Evolutionary conservation across 35 echinoderm and acorn worm genomes (phyloP).

Genomic region (Antedon bifida): DNA sequence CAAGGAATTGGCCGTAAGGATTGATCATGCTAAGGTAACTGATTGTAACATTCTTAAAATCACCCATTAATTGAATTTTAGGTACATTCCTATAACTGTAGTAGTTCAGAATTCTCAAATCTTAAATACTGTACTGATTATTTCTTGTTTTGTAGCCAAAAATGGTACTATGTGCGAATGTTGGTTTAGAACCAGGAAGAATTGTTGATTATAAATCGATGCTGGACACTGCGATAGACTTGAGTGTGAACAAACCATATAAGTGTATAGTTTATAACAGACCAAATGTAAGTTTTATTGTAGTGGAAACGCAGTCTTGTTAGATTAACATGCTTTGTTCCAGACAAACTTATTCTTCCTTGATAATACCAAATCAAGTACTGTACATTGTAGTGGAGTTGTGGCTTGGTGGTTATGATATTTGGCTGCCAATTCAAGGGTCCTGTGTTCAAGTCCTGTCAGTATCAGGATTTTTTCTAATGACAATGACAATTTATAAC

Average conservation of each 20-base stretch:
- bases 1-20: slow-evolving; percentile 68
- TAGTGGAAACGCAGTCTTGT: too few relatives aligned
- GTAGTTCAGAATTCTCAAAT: too few relatives aligned
- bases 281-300: slow-evolving; percentile 40
- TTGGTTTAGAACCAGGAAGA: slow-evolving; percentile 70
- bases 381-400: too few relatives aligned
- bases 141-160: slow-evolving; percentile 41
- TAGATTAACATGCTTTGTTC: too few relatives aligned
- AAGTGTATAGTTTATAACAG: slow-evolving; percentile 79
- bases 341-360: not conserved
- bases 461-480: too few relatives aligned
- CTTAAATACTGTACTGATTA: too few relatives aligned
- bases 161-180: slow-evolving; percentile 60
- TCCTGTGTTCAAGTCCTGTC: too few relatives aligned
- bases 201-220: slow-evolving; percentile 70
- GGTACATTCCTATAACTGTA: too few relatives aligned
- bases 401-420: too few relatives aligned
- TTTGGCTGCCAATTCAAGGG: too few relatives aligned
- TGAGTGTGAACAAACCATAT: slow-evolving; percentile 76
- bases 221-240: slow-evolving; percentile 54
- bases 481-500: too few relatives aligned
- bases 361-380: not conserved
- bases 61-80: not conserved
- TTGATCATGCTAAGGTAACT: slow-evolving; percentile 89
- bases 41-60: not conserved